Percentiles rank a stretch among this genome's conserved stretches.
Evolutionary conservation across 35 echinoderm and acorn worm genomes (phyloP).

Genomic region (Apostichopus japonicus): DNA sequence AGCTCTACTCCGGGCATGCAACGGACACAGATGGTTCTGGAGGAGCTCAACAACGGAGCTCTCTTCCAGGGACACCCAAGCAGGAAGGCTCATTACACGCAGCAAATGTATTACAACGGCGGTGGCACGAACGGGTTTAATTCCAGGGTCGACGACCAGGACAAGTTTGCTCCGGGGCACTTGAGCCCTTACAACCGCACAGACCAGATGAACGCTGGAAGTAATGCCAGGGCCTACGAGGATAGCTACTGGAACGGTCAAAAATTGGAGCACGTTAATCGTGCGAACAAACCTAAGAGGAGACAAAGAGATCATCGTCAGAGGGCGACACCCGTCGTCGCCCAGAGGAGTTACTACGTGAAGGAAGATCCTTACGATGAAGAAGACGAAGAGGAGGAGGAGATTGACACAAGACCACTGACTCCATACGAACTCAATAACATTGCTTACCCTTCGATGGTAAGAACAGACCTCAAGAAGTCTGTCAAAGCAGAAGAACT

Average conservation of each 20-base stretch:
- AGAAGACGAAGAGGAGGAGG: conserved; percentile 52
- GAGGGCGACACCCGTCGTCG: conserved; percentile 41
- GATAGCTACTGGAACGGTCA: conserved; percentile 70
- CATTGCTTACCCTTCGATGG: conserved; percentile 78
- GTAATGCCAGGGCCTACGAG: conserved; percentile 61
- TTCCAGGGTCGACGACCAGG: neutral
- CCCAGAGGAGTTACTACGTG: conserved; percentile 61
- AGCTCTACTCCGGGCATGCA: conserved; percentile 69
- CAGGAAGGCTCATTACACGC: conserved; percentile 30
- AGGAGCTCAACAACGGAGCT: conserved; percentile 69
- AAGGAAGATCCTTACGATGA: conserved; percentile 75
- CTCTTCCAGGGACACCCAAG: conserved; percentile 59
- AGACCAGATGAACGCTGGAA: conserved; percentile 60
- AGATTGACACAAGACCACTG: conserved; percentile 65
- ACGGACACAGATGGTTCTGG: conserved; percentile 71
- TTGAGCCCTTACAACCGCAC: conserved; percentile 87
- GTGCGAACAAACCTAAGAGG: conserved; percentile 40
- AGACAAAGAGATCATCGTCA: conserved; percentile 56
- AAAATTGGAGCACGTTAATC: neutral
- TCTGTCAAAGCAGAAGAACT: neutral
- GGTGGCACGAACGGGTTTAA: conserved; percentile 5
- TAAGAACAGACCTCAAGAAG: neutral
- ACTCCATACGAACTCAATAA: conserved; percentile 89
- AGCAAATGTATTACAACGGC: conserved; percentile 48
- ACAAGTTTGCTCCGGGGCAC: conserved; percentile 96